A percentile compares a stretch with the other conserved stretches of the same genome.
Evolutionary conservation across 2,113 vertebrate species (phyloP).

Genomic region (Rhagologus leucostigma): DNA sequence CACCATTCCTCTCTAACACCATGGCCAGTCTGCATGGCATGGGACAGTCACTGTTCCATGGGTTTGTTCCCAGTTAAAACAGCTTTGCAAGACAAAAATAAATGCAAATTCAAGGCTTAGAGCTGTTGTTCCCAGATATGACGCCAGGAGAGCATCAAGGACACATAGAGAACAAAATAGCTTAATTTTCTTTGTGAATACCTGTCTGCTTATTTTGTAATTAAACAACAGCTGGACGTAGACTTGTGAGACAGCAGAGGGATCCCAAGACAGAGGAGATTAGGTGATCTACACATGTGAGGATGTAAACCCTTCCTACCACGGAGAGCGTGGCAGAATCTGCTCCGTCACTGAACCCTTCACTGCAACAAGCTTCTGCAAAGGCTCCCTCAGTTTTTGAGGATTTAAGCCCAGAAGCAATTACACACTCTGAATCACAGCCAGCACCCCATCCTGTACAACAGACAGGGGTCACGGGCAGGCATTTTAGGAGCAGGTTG

Average conservation of each 20-base stretch:
- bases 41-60: not conserved
- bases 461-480: fast-evolving
- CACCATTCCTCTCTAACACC: not conserved
- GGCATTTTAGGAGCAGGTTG: not conserved
- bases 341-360: fast-evolving
- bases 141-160: not conserved
- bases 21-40: not conserved
- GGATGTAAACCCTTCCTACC: not conserved
- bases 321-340: fast-evolving
- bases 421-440: not conserved
- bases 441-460: not conserved
- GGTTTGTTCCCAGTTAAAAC: not conserved
- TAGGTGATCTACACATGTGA: not conserved
- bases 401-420: not conserved
- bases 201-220: constrained; percentile 18
- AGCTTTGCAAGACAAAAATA: not conserved
- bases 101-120: not conserved
- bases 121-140: not conserved
- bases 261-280: not conserved
- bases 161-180: not conserved
- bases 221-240: not conserved
- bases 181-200: not conserved
- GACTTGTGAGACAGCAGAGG: not conserved
- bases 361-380: not conserved
- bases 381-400: not conserved